Evolutionary conservation across 2,888 invertebrate species (phyloP), one percentile per base, ranked within the genome.

Genomic region (Serripes groenlandicus): DNA sequence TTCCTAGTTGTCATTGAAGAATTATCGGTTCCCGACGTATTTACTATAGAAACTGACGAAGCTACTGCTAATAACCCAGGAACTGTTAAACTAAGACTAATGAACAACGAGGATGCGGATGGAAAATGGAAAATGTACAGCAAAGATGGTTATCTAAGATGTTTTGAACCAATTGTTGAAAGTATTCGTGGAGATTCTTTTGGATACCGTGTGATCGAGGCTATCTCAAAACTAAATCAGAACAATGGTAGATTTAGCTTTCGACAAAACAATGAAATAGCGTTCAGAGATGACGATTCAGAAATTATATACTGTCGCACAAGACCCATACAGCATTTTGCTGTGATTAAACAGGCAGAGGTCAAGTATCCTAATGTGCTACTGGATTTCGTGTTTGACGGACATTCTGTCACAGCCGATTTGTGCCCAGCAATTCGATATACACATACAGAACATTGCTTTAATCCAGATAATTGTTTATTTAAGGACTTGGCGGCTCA

Each of bases 381-480:
- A n/a, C 30, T 69, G 30, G 28, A 69, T 9, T 69, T 69, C 26
- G 35, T 28, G 4, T 28, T 69, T 49, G 69, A 26, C 18, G 42
- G 28, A 4, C 23, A 42, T 49, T 15, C 23, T 3, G 49, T 69
- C 9, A 69, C 42, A 5, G 52, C 42, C n/a, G 69, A 69, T 30
- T n/a, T 69, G 1, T 49, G 69, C 28, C 69, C 69, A 28, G 69
- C 69, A 9, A 42, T 69, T 26, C 42, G 69, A 28, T 69, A 69
- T 28, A 15, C 42, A 23, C 42, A 69, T 3, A 26, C 26, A 1
- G 4, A 35, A 2, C 37, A 68, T n/a, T 52, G 49, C 11, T 69
- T 69, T 28, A 37, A 35, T 5, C 49, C 49, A 28, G 49, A 69
- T 1, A 15, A 28, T n/a, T 69, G 69, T 42, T 28, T 49, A 15